These are phyloP conservation scores for Hypothenemus hampei DNA, from an alignment of 1,140 invertebrate genomes.

Conservation along the genomic window DNA sequence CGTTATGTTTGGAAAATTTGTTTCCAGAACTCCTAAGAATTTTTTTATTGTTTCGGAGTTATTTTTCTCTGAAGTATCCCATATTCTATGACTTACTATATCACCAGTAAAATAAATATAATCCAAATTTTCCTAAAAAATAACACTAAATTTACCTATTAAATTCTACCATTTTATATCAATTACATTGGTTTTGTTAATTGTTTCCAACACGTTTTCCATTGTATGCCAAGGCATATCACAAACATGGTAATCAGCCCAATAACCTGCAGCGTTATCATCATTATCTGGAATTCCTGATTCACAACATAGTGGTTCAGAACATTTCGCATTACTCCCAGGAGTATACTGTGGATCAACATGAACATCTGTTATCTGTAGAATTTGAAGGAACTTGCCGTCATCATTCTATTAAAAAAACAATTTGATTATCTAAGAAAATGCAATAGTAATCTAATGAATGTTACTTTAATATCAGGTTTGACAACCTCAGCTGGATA, in stretches of 20 bases:
- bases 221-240: conserved; percentile 66
- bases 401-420: not conserved
- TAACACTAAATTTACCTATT: not conserved
- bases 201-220: conserved; percentile 54
- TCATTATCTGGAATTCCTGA: conserved; percentile 30
- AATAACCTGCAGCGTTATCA: conserved; percentile 60
- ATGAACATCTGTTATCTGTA: conserved; percentile 78
- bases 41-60: conserved; percentile 59
- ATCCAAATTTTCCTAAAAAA: conserved; percentile 52
- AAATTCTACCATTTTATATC: conserved; percentile 1
- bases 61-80: conserved; percentile 66
- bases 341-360: conserved; percentile 68
- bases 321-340: conserved; percentile 63
- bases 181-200: conserved; percentile 52
- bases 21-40: conserved; percentile 54
- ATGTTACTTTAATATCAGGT: not conserved
- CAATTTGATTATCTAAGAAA: not conserved
- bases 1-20: conserved; percentile 58
- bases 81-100: conserved; percentile 75
- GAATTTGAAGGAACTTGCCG: conserved; percentile 47
- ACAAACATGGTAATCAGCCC: conserved; percentile 73
- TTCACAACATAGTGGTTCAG: conserved; percentile 74
- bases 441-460: not conserved
- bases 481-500: not conserved
- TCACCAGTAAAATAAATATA: conserved; percentile 83